Conservation (phyloP, 2,888 invertebrate species). For the Operophtera brumata region DNA sequence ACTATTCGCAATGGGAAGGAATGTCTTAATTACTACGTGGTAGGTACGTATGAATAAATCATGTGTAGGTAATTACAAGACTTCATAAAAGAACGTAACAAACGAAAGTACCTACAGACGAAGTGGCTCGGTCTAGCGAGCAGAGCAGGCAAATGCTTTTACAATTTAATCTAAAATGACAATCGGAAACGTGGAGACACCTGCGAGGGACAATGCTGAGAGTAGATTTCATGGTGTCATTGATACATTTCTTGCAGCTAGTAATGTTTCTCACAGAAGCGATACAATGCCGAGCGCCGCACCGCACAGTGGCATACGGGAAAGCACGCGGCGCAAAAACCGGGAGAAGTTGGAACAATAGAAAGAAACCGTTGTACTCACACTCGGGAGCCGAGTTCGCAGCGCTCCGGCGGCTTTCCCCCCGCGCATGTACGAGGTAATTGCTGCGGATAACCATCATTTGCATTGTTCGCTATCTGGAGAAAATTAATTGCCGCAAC, state of each 20-base stretch:
- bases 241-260: constrained; percentile 41
- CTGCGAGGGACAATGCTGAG: constrained; percentile 44
- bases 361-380: constrained; percentile 72
- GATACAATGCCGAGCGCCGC: constrained; percentile 12
- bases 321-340: constrained; percentile 59
- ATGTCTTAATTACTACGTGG: constrained; percentile 42
- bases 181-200: constrained; percentile 27
- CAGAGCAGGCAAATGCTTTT: constrained; percentile 1
- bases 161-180: constrained; percentile 16
- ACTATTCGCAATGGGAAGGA: constrained; percentile 29
- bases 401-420: constrained; percentile 69
- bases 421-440: constrained; percentile 58
- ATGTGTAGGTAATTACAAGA: constrained; percentile 39
- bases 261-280: constrained; percentile 46
- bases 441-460: constrained; percentile 72
- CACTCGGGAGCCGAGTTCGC: constrained; percentile 57
- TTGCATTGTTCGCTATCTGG: constrained; percentile 72
- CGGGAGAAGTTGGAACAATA: constrained; percentile 62
- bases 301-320: constrained; percentile 46
- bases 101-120: constrained; percentile 48
- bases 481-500: constrained; percentile 72
- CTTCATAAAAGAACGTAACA: constrained; percentile 45
- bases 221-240: constrained; percentile 48
- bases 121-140: constrained; percentile 1
- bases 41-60: constrained; percentile 41